Base-by-base conservation (phyloP, 1,140 invertebrate genomes). In the Drosophila sproati region DNA sequence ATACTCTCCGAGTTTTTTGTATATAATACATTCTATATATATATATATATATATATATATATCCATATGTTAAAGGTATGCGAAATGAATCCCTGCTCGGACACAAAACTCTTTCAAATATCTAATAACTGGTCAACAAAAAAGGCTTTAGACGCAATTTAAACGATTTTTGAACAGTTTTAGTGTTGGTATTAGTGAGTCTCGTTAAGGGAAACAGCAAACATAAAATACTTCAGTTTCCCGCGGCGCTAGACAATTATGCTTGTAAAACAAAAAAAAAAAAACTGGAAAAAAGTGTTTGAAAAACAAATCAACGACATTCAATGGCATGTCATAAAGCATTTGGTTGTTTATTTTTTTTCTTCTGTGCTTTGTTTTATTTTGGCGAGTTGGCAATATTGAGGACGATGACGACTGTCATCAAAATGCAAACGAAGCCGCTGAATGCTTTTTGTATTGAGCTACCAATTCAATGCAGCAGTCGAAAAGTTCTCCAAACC, bases 401-500 rank as follows among this genome's bases (percentile, higher is more conserved):
- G 54, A 73, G 64, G 28, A 69, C 69, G 47, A 61, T 47, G 77
- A 79, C 59, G 73, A 73, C 83, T 88, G 83, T 90, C 85, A 88
- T 89, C 85, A 90, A 88, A 88, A 88, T 88, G 85, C 85, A 88
- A 88, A 88, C 85, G 80, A 88, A 85, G 80, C 87, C 87, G 62
- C 73, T 59, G 72, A 87, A 80, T 73, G 79, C 76, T 73, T 86
- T 60, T 79, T 82, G 79, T 82, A 79, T 72, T 62, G 75, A 87
- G 64, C 72, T 64, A 73, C 37, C 68, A 45, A 61, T 66, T 72
- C 59, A 74, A 72, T 60, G 56, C 64, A 75, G 56, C 64, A 75
- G 66, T 64, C 34, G 64, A 75, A 75, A 75, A 64, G 48, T 61
- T 70, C 67, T 57, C 67, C 41, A 62, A 43, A 31, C 60, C 35